Percentiles rank a stretch among this genome's conserved stretches.
Conservation (phyloP, 2,888 invertebrate species). For the Pachycephus smyrnensis region DNA sequence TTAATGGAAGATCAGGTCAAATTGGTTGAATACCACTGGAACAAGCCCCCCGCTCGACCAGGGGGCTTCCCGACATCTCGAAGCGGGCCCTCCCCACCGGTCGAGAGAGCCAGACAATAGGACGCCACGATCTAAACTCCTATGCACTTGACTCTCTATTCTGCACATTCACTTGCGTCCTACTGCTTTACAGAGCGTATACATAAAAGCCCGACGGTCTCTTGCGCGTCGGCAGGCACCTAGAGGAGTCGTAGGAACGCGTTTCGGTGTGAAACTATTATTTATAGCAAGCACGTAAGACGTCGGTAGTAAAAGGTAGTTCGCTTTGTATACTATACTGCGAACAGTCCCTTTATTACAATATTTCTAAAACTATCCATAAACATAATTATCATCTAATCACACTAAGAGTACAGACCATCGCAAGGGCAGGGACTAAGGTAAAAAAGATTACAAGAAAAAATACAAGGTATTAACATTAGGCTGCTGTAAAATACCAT, state of each 20-base stretch:
- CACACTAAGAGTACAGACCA: background rate
- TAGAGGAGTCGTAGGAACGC: background rate
- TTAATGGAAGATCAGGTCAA: background rate
- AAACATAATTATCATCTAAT: background rate
- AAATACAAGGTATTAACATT: background rate
- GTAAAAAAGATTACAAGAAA: background rate
- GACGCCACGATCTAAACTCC: conserved; percentile 43
- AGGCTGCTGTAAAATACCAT: background rate
- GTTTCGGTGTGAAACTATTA: conserved; percentile 32
- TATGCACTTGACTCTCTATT: conserved; percentile 26
- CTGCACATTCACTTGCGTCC: conserved; percentile 10
- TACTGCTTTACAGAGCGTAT: background rate
- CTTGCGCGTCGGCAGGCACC: background rate
- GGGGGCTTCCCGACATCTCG: conserved; percentile 10
- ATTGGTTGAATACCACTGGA: conserved; percentile 18
- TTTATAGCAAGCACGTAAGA: conserved; percentile 21
- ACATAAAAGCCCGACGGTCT: background rate
- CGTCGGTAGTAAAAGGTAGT: background rate
- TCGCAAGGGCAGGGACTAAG: too few relatives aligned
- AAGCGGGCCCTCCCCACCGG: conserved; percentile 17
- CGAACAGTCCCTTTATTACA: too few relatives aligned
- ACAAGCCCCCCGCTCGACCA: conserved; percentile 29
- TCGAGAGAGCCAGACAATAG: conserved; percentile 51
- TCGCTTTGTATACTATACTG: too few relatives aligned
- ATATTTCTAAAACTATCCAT: background rate